Base-by-base conservation (phyloP, 1,140 invertebrate genomes). In the Trachelipus rathkii region DNA sequence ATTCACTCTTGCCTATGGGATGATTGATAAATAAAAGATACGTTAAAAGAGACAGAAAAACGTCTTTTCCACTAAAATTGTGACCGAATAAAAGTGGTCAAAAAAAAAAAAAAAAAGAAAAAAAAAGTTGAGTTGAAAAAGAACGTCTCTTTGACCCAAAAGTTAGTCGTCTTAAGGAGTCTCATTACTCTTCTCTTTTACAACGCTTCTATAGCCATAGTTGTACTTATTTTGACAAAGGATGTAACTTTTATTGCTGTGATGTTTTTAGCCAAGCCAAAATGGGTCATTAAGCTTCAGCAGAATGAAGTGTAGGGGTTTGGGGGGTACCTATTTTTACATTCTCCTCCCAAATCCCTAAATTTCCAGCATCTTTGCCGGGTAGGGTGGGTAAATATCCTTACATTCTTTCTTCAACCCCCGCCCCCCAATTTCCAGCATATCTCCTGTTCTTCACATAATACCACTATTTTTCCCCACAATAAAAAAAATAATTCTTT, bases 171-270 rank as follows among this genome's bases (percentile, higher is more conserved):
- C 19, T 15, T 60, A 19, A 60, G 50, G 19, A 60, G 11, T 13
- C 11, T 4, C 8, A 60, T 60, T 60, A 60, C 8, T 60, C 50
- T 19, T 19, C 50, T 13, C 50, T 60, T 60, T 60, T 60, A 60
- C 1, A 60, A 60, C 50, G 50, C 50, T 60, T 60, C 50, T 60
- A 19, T 60, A 19, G 50, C 50, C 19, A 60, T 15, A 19, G 50
- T 8, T 60, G 50, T 60, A 60, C 50, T 60, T 60, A 60, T 60
- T 60, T 60, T 60, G 50, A 60, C 50, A 60, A 60, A 60, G 50
- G 50, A 60, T 19, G 50, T 60, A 15, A 19, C 11, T 13, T 60
- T 60, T 60, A 60, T 60, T 60, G 50, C 50, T 15, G 19, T 19
- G 19, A 19, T 19, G 50, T 60, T 60, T 60, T 60, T 60, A 60